Percentiles rank a stretch among this genome's conserved stretches.
Evolutionary conservation across 1,140 invertebrate species (phyloP).

Genomic region (Metaphire vulgaris): DNA sequence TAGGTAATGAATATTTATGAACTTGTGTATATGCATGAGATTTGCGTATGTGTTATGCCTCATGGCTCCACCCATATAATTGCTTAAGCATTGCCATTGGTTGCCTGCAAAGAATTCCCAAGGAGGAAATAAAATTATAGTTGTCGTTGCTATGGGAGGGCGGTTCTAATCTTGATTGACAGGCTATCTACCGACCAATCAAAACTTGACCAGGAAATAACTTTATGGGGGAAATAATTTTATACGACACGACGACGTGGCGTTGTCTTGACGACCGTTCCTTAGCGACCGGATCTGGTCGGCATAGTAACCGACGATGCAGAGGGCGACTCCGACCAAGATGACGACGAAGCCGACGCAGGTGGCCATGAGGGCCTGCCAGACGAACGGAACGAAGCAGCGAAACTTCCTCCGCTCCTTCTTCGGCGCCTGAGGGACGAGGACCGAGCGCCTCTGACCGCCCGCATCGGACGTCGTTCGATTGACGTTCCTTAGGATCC

Average conservation of each 20-base stretch:
- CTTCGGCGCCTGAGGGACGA: not conserved
- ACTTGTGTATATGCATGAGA: too few species aligned
- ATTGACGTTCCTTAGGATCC: conserved; percentile 13
- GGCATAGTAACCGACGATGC: conserved; percentile 18
- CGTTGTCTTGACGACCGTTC: not conserved
- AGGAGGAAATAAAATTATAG: too few species aligned
- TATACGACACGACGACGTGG: conserved; percentile 10
- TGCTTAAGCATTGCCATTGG: too few species aligned
- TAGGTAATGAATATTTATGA: too few species aligned
- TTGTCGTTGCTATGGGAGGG: too few species aligned
- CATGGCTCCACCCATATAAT: too few species aligned
- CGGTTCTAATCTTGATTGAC: too few species aligned
- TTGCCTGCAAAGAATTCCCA: too few species aligned
- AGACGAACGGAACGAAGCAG: conserved; percentile 20
- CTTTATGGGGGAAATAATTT: too few species aligned
- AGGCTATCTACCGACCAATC: too few species aligned
- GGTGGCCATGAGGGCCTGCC: conserved; percentile 17
- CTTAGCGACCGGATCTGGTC: not conserved
- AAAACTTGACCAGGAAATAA: too few species aligned
- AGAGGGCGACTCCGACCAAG: conserved; percentile 6
- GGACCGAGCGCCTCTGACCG: not conserved
- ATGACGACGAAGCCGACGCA: conserved; percentile 9
- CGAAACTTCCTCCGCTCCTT: not conserved
- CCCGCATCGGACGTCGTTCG: conserved; percentile 1
- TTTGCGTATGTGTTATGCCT: too few species aligned